Evolutionary conservation across 2,888 invertebrate species (phyloP).

Genomic region (Ceratothoa steindachneri): DNA sequence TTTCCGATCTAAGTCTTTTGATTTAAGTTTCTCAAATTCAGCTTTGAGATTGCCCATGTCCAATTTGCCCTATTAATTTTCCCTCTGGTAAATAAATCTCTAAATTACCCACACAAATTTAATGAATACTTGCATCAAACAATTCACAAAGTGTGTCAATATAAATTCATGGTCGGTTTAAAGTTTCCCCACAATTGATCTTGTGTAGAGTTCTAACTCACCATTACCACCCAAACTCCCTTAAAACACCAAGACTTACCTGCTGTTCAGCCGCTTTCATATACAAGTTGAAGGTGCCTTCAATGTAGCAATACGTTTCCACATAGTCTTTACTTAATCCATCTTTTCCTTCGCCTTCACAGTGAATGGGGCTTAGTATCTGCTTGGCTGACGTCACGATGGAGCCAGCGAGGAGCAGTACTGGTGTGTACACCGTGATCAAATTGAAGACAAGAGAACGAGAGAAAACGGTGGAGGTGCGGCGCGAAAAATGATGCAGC

Average conservation of each 20-base stretch:
- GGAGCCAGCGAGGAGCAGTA: slow-evolving; percentile 45
- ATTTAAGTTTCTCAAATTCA: no score
- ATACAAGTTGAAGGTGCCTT: slow-evolving; percentile 44
- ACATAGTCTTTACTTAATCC: slow-evolving; percentile 46
- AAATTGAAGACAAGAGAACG: slow-evolving; percentile 44
- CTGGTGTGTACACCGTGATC: slow-evolving; percentile 46
- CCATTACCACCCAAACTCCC: no score
- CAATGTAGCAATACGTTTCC: slow-evolving; percentile 47
- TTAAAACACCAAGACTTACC: slow-evolving; percentile 33
- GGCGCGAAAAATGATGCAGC: slow-evolving; percentile 46
- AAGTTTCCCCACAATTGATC: no score
- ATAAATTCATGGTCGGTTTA: no score
- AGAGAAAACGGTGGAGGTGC: slow-evolving; percentile 46
- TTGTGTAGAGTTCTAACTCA: no score
- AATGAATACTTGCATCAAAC: no score
- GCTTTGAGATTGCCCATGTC: no score
- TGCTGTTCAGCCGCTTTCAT: slow-evolving; percentile 45
- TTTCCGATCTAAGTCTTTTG: no score
- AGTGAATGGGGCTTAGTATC: slow-evolving; percentile 45
- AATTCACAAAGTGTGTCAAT: no score
- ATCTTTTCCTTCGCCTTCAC: slow-evolving; percentile 46
- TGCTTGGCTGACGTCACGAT: slow-evolving; percentile 47
- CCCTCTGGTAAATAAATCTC: no score
- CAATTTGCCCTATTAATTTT: no score
- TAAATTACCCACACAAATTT: no score